Percentiles rank a stretch among this genome's conserved stretches.
Evolutionary conservation across 2,888 invertebrate species (phyloP).

Genomic region (Argyresthia goedartella): DNA sequence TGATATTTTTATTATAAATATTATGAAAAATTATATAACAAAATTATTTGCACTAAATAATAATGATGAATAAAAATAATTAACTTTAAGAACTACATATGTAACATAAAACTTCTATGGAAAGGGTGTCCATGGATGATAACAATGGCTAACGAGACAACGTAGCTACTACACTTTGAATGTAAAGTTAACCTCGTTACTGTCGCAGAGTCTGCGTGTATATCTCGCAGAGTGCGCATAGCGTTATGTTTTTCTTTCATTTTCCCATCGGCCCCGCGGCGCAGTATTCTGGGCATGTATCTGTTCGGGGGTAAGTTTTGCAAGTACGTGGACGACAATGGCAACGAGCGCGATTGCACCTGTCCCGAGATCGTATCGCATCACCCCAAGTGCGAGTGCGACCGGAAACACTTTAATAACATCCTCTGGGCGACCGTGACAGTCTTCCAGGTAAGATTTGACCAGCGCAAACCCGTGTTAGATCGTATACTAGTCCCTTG

Average conservation of each 20-base stretch:
- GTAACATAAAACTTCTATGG: slow-evolving; percentile 20
- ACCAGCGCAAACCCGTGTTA: slow-evolving; percentile 30
- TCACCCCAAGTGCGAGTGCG: slow-evolving; percentile 93
- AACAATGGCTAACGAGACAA: slow-evolving; percentile 47
- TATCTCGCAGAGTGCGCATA: slow-evolving; percentile 28
- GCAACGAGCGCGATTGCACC: slow-evolving; percentile 89
- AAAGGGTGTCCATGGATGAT: slow-evolving; percentile 52
- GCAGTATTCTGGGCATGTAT: slow-evolving; percentile 99
- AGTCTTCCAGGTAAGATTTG: slow-evolving; percentile 92
- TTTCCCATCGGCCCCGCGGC: slow-evolving; percentile 60
- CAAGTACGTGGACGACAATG: slow-evolving; percentile 92
- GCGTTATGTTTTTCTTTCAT: slow-evolving; percentile 68
- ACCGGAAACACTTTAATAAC: slow-evolving; percentile 99
- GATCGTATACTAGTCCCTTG: slow-evolving; percentile 53
- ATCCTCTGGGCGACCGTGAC: slow-evolving; percentile 98
- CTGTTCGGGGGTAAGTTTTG: slow-evolving; percentile 99
- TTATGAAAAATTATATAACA: slow-evolving; percentile 6
- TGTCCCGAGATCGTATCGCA: slow-evolving; percentile 92
- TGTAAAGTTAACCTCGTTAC: background rate
- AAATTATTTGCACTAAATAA: slow-evolving; percentile 55
- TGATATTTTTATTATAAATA: slow-evolving; percentile 22
- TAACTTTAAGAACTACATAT: slow-evolving; percentile 28
- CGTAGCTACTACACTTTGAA: background rate
- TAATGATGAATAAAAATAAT: slow-evolving; percentile 28
- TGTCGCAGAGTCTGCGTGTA: background rate